phyloP scores from a whole-genome alignment of 2,888 invertebrate species.

The Drymonia ruficornis region DNA sequence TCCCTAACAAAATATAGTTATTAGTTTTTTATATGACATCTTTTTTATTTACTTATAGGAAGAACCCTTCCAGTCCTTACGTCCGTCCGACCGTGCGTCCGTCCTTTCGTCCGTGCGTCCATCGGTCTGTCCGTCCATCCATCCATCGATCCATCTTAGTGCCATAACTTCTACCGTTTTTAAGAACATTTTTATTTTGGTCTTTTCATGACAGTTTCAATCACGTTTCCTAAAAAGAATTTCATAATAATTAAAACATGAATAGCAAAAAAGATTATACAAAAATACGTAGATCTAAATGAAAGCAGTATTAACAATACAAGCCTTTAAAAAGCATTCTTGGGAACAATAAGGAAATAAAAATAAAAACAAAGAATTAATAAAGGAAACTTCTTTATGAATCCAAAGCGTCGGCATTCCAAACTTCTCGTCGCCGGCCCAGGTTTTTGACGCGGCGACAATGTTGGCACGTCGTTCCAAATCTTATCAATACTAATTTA shows the following conservation, averaged over 20 bases:
- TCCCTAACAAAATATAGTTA: slow-evolving; percentile 27
- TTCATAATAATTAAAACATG: not conserved
- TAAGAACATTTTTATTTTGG: no score
- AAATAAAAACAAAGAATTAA: slow-evolving; percentile 9
- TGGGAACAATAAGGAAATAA: slow-evolving; percentile 2
- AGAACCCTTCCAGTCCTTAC: no score
- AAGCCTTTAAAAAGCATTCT: not conserved
- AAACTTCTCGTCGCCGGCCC: slow-evolving; percentile 20
- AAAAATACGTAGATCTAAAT: not conserved
- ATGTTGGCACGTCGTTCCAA: slow-evolving; percentile 63
- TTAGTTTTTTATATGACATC: slow-evolving; percentile 32
- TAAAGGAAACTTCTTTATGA: slow-evolving; percentile 31
- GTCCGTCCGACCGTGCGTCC: no score
- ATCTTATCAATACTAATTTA: slow-evolving; percentile 76
- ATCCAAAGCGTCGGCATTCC: slow-evolving; percentile 12
- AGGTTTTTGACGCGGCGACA: slow-evolving; percentile 57
- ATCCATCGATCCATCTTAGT: no score
- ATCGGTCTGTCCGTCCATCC: no score
- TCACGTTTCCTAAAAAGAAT: not conserved
- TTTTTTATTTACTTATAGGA: slow-evolving; percentile 32
- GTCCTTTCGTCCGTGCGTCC: no score
- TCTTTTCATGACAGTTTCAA: slow-evolving; percentile 20
- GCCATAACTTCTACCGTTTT: no score
- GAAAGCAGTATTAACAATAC: not conserved
- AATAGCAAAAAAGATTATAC: not conserved